Base-by-base conservation (phyloP, 2,888 invertebrate species). In the Catonia carolina region DNA sequence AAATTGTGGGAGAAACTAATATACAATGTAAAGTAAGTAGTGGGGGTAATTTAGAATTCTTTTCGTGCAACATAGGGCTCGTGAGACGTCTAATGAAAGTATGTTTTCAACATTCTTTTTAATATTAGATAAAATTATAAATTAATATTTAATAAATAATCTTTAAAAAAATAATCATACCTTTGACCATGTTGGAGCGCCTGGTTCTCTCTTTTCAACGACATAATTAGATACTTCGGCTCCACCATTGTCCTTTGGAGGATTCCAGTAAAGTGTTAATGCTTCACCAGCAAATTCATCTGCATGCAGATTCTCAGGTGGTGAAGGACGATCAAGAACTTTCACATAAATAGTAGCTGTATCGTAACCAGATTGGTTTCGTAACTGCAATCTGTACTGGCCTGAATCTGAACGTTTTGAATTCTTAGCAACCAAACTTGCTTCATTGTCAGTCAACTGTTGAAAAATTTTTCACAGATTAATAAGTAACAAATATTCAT, bases 191-290 rank as follows among this genome's bases (percentile, higher is more conserved):
- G 85, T 85, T 3, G 81, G 80, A 7, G 88, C 80, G 63, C 83
- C 84, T 10, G 87, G 84, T 75, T 95, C 94, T 65, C 88, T 86
- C 77, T 89, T 96, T 74, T 99, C 99, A 54, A 99, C 84, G 27
- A 97, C 86, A 68, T 99, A 99, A 72, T 97, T 98, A 15, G 92
- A 94, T 66, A 99, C 81, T 53, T 89, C 89, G 14, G 91, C 89
- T 18, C 97, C 97, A 2, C 98, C 97, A 70, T 96, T 91, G 73
- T 98, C 97, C 69, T 89, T 91, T 1, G 98, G 98, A 63, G 96
- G 91, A 72, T 86, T 89, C 98, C 98, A 99, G 75, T 87, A 91
- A 6, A 99, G 76, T 0, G 96, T 97, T 54, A 99, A 83, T 2
- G 95, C 86, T 73, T 97, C 95, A 10, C 97, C 96, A 61, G 89